These are phyloP conservation scores for Limnephilus marmoratus DNA, from an alignment of 2,888 invertebrate species.

Conservation along the genomic window DNA sequence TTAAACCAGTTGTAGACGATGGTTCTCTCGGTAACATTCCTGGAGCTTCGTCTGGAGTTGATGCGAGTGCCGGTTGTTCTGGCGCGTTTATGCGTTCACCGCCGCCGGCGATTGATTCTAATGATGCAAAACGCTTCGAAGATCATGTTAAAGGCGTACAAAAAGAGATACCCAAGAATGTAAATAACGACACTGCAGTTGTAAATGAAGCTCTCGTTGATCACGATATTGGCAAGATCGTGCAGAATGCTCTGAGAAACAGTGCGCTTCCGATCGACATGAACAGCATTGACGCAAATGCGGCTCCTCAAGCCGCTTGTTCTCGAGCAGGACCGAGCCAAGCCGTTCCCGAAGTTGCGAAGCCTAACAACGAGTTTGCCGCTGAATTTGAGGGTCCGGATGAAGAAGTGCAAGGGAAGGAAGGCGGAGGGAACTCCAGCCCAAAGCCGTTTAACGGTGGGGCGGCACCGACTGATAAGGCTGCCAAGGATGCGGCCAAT, in stretches of 20 bases:
- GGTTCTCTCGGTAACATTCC: neutral
- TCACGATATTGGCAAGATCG: neutral
- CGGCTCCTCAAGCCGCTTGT: neutral
- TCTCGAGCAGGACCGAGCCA: neutral
- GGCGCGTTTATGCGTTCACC: neutral
- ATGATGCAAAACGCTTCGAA: neutral
- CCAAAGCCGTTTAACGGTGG: constrained; percentile 61
- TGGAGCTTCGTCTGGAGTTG: neutral
- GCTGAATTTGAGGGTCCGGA: neutral
- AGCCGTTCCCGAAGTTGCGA: neutral
- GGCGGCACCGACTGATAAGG: neutral
- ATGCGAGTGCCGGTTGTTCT: neutral
- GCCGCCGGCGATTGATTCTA: no score
- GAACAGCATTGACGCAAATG: constrained; percentile 6
- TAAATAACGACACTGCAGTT: neutral
- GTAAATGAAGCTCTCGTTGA: neutral
- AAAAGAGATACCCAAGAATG: neutral
- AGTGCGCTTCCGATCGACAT: neutral
- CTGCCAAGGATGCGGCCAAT: constrained; percentile 64
- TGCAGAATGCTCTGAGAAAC: neutral
- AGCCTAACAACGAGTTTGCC: neutral
- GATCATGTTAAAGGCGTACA: no score
- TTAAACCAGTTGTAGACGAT: neutral
- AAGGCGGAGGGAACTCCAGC: constrained; percentile 63
- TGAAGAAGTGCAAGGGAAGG: constrained; percentile 45